Evolutionary conservation across 2,113 vertebrate species (phyloP), one percentile per base, ranked within the genome.

Genomic region (Stegostoma tigrinum): DNA sequence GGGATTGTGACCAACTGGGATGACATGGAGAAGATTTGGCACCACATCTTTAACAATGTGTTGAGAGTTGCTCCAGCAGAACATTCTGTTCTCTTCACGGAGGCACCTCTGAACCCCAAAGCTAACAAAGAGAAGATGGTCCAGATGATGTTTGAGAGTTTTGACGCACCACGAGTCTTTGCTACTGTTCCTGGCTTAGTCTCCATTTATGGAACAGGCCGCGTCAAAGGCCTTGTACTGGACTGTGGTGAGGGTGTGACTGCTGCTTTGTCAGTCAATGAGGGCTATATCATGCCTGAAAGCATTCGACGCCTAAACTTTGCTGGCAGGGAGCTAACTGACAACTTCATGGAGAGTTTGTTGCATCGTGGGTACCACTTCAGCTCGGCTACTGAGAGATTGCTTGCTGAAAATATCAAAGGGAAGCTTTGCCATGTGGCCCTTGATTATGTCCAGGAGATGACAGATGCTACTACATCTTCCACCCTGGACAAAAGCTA

Each of bases 1-100:
- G 87, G 87, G 10, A 52, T 90, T 61, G 48, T 90, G 27, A 61
- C 55, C 24, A 61, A 90, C 87, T 90, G 87, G 87, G 87, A 90
- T 17, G 87, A 52, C 10, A 34, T n/a, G 45, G 87, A 90, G 52
- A 61, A 90, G 48, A 30, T 90, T 30, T 61, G 48, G 87, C 24
- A n/a, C 0, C 48, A 90, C 87, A 61, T 4, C 48, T 90, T 90
- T 30, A 17, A 55, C 87, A 52, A 30, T 14, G 30, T 17, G 24
- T 15, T 90, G 48, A 0, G 21, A n/a, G 52, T 90, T 30, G 24
- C 15, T 15, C 87, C 87, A 34, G 30, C 12, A 8, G 87, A 90
- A n/a, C 5, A 15, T 61, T 3, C 87, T 17, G 27, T 90, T 61
- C 52, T 90, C 19, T 1, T 90, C 52, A 61, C 87, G 0, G 87